Percentiles rank a stretch among this genome's conserved stretches.
Conservation (phyloP, 92 coral and sea anemone genomes). For the Virgularia gustaviana region DNA sequence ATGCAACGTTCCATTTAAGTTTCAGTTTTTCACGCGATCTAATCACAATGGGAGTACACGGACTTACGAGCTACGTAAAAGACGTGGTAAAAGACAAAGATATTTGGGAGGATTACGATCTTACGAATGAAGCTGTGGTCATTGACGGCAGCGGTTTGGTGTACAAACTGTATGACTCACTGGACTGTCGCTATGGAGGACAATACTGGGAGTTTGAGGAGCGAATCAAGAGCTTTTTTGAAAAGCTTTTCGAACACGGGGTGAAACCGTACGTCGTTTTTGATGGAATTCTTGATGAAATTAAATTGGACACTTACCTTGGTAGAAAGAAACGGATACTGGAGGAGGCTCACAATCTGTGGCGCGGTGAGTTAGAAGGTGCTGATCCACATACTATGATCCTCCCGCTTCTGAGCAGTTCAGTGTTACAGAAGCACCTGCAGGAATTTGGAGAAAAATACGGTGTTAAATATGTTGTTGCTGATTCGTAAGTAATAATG, state of each 20-base stretch:
- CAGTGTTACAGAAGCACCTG: slow-evolving; percentile 57
- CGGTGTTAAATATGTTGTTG: slow-evolving; percentile 65
- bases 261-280: slow-evolving; percentile 66
- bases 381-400: too few species aligned
- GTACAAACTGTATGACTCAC: slow-evolving; percentile 54
- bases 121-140: slow-evolving; percentile 59
- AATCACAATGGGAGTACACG: slow-evolving; percentile 90
- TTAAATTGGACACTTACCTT: slow-evolving; percentile 57
- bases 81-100: too few species aligned
- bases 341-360: slow-evolving; percentile 21
- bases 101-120: slow-evolving; percentile 57
- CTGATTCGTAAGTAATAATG: slow-evolving; percentile 94
- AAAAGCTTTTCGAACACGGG: slow-evolving; percentile 43
- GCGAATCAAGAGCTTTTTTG: slow-evolving; percentile 56
- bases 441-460: slow-evolving; percentile 31
- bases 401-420: slow-evolving; percentile 53
- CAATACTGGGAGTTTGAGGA: slow-evolving; percentile 63
- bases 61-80: slow-evolving; percentile 63
- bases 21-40: too few species aligned
- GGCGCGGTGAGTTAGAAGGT: too few species aligned
- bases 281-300: slow-evolving; percentile 71
- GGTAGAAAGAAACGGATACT: slow-evolving; percentile 45
- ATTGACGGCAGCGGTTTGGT: slow-evolving; percentile 74
- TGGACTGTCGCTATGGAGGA: slow-evolving; percentile 73
- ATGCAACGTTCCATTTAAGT: too few species aligned